Conservation (phyloP, 2,797 vertebrate genomes). For the Ctenochaetus hawaiiensis region DNA sequence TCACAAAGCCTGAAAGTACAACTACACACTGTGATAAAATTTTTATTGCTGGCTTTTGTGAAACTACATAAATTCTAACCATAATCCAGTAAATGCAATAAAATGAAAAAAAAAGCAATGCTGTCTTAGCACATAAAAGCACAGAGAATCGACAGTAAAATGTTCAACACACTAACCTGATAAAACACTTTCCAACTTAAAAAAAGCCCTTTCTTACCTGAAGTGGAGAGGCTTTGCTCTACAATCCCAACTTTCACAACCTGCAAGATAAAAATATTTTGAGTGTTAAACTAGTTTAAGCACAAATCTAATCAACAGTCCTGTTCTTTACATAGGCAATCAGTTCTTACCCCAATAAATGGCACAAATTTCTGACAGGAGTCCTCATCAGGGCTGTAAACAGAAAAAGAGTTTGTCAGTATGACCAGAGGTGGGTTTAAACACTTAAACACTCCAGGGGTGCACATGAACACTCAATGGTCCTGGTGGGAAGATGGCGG, state of each 20-base stretch:
- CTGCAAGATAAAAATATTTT: constrained; percentile 61
- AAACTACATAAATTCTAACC: background rate
- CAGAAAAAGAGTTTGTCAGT: constrained; percentile 49
- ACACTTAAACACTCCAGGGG: constrained; percentile 59
- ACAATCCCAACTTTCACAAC: constrained; percentile 91
- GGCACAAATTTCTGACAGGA: constrained; percentile 96
- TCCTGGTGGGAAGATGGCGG: constrained; percentile 65
- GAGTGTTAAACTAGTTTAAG: constrained; percentile 3
- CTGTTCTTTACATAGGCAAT: background rate
- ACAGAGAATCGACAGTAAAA: constrained; percentile 1
- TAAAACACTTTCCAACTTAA: background rate
- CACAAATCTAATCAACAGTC: background rate
- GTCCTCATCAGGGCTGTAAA: constrained; percentile 90
- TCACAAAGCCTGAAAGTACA: constrained; percentile 6
- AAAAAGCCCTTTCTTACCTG: constrained; percentile 76
- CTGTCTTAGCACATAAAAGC: background rate
- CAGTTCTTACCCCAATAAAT: constrained; percentile 90
- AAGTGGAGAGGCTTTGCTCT: constrained; percentile 87
- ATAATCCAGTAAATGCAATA: background rate
- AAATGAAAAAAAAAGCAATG: background rate
- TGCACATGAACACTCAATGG: constrained; percentile 76
- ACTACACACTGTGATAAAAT: background rate
- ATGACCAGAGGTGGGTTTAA: background rate
- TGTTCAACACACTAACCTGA: background rate
- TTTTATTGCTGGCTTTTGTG: background rate